Conservation (phyloP, 1,140 invertebrate species). For the Pseudomyrmex cubaensis region DNA sequence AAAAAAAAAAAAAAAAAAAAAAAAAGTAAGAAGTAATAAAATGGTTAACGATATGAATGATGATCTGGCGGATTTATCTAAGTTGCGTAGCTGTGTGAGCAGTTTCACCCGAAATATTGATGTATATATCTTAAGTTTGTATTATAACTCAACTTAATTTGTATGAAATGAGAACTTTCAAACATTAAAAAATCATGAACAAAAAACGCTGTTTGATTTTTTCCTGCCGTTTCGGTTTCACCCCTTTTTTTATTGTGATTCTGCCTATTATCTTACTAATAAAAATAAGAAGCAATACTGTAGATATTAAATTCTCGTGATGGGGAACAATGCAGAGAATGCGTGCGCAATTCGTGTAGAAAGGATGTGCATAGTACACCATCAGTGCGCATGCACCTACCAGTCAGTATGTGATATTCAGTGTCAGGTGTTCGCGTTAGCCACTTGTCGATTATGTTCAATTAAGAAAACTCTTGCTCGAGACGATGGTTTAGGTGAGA, state of each 20-base stretch:
- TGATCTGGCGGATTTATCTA: slow-evolving; percentile 79
- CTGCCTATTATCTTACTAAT: not conserved
- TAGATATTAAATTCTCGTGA: too few relatives aligned
- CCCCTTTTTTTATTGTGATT: not conserved
- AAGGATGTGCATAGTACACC: not conserved
- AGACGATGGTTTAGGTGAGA: not conserved
- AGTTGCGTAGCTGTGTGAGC: slow-evolving; percentile 79
- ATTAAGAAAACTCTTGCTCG: slow-evolving; percentile 24
- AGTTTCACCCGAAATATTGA: slow-evolving; percentile 81
- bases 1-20: slow-evolving; percentile 63
- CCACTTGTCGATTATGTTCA: slow-evolving; percentile 56
- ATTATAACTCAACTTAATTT: slow-evolving; percentile 84
- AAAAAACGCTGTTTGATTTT: slow-evolving; percentile 29
- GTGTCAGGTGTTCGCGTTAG: slow-evolving; percentile 73
- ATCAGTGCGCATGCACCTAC: slow-evolving; percentile 71
- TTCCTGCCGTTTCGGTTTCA: not conserved
- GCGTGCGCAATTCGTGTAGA: slow-evolving; percentile 13
- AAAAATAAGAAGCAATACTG: not conserved
- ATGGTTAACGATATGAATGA: slow-evolving; percentile 71
- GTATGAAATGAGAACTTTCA: slow-evolving; percentile 84
- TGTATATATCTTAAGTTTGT: slow-evolving; percentile 85
- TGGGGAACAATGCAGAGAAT: not conserved
- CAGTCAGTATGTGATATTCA: slow-evolving; percentile 69
- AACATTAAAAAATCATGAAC: slow-evolving; percentile 82
- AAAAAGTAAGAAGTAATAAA: not conserved